Evolutionary conservation across 1,140 invertebrate species (phyloP), one percentile per base, ranked within the genome.

Genomic region (Monomorium pharaonis): DNA sequence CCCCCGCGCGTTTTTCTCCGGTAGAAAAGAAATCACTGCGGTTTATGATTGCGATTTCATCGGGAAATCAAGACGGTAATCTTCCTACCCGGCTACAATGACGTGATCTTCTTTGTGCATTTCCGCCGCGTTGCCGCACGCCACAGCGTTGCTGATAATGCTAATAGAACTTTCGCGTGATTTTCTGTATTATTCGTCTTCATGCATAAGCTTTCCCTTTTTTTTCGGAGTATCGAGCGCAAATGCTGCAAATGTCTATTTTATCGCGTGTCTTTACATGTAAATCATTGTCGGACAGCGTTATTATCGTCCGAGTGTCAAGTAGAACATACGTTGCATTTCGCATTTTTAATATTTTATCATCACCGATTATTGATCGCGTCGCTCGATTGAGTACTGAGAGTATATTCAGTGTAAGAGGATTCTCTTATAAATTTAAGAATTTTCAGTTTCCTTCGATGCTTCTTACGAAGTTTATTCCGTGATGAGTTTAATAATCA

Each of bases 361-460:
- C 72, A 24, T 58, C 21, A 14, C 24, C 49, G 65, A 58, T 72
- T 83, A 83, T 74, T 83, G 78, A 83, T 83, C 78, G 67, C 16
- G 12, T n/a, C 78, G 67, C 67, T 58, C 67, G 67, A 74, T 83
- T 74, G 51, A 74, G 14, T 21, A 47, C 27, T 14, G 10, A 37
- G 24, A 60, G 74, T 7, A 24, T 72, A 5, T 9, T 58, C 12
- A 37, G 16, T 33, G 51, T 60, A 44, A 67, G 33, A 21, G 18
- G 30, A 21, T 56, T 3, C 6, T 27, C 42, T 67, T 54, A 67
- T 54, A 54, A 81, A 58, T 16, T 69, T 16, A 44, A 81, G 49
- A 56, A 58, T 72, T 58, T 58, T 47, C 37, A 7, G 72, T 58
- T n/a, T 81, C 3, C 0, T 44, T 81, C 6, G 9, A 24, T 16